phyloP scores from a whole-genome alignment of 2,888 invertebrate genomes.

The Lasioglossum zephyrum region DNA sequence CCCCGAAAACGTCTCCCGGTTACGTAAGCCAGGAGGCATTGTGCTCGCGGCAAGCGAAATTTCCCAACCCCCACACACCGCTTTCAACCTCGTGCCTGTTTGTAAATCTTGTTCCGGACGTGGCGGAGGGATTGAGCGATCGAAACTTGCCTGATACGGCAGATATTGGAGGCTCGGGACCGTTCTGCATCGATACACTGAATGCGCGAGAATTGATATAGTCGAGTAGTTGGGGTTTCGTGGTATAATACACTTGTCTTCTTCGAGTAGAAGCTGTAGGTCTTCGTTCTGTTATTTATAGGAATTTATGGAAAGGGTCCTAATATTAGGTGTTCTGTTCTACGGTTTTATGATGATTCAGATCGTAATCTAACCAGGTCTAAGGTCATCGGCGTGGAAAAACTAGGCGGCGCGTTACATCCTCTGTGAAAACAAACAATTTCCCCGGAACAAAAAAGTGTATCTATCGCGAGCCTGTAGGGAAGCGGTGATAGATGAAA shows the following conservation, averaged over 20 bases:
- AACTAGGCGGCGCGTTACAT: slow-evolving; percentile 59
- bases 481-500: slow-evolving; percentile 68
- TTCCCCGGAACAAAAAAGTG: slow-evolving; percentile 50
- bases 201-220: background rate
- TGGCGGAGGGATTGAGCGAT: slow-evolving; percentile 32
- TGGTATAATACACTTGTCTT: background rate
- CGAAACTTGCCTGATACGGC: background rate
- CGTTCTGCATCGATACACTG: background rate
- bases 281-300: background rate
- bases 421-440: slow-evolving; percentile 65
- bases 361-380: background rate
- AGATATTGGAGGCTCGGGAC: background rate
- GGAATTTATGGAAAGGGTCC: background rate
- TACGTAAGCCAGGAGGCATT: slow-evolving; percentile 48
- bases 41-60: slow-evolving; percentile 55
- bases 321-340: background rate
- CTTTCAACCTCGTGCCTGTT: slow-evolving; percentile 4
- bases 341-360: background rate
- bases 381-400: background rate
- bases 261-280: background rate
- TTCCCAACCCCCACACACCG: slow-evolving; percentile 14
- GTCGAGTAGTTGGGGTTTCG: background rate
- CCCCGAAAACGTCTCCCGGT: slow-evolving; percentile 53
- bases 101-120: slow-evolving; percentile 26
- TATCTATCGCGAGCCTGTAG: slow-evolving; percentile 52